A percentile compares a stretch with the other conserved stretches of the same genome.
Conservation (phyloP, 2,113 vertebrate genomes). For the Spermophilus dauricus region DNA sequence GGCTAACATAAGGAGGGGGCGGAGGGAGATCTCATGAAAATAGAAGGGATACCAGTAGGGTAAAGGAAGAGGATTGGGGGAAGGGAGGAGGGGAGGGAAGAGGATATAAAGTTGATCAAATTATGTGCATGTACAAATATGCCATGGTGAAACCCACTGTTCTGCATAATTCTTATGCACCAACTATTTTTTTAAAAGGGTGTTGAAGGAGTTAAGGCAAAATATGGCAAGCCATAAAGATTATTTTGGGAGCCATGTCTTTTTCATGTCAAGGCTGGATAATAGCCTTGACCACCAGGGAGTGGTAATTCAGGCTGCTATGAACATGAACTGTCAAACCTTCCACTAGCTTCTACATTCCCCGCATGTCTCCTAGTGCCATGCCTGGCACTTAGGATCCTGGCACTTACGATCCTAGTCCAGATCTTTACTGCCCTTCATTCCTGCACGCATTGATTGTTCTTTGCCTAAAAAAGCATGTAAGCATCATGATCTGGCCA, state of each 20-base stretch:
- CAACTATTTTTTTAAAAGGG: no score
- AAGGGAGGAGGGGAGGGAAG: no score
- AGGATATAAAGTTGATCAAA: no score
- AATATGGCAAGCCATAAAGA: neutral
- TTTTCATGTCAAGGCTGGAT: neutral
- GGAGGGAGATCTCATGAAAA: no score
- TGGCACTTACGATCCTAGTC: neutral
- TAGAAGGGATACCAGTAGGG: no score
- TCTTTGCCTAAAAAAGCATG: neutral
- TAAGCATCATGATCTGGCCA: neutral
- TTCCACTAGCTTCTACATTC: neutral
- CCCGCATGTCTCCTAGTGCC: neutral
- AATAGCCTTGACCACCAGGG: neutral
- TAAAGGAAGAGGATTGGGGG: no score
- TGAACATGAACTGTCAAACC: neutral
- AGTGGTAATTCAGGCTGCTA: neutral
- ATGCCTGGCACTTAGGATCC: neutral
- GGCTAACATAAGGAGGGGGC: no score
- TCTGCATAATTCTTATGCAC: no score
- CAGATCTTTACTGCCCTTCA: neutral
- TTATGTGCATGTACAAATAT: no score
- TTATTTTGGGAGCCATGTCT: neutral
- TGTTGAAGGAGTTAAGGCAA: neutral
- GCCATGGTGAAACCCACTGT: no score
- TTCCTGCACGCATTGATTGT: neutral